These are phyloP conservation scores for Xenentodon cancila DNA, from an alignment of 2,797 vertebrate species.

Conservation along the genomic window DNA sequence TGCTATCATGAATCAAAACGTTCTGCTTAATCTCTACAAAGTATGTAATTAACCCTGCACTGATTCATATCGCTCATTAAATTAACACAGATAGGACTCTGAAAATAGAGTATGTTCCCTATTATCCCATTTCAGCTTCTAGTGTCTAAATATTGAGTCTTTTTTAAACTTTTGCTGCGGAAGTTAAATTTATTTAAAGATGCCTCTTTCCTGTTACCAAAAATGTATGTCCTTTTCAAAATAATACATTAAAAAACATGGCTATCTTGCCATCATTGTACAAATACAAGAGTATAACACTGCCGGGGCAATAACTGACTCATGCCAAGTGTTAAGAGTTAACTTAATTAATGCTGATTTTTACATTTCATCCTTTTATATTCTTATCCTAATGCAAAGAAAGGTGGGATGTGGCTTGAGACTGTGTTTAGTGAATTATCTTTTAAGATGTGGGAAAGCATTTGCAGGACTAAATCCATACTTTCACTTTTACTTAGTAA, in stretches of 20 bases:
- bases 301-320: background rate
- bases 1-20: slow-evolving; percentile 68
- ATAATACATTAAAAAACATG: background rate
- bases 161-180: slow-evolving; percentile 11
- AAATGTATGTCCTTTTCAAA: background rate
- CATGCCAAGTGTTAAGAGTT: background rate
- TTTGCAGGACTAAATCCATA: background rate
- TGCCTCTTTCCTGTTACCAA: too few species aligned
- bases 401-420: too few species aligned
- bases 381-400: slow-evolving; percentile 42
- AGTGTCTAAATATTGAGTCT: slow-evolving; percentile 21
- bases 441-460: background rate
- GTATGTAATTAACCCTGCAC: slow-evolving; percentile 76
- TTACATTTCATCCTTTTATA: slow-evolving; percentile 2
- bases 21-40: slow-evolving; percentile 70
- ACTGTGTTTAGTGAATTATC: background rate
- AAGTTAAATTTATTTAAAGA: background rate
- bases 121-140: slow-evolving; percentile 37
- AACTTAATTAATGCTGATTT: background rate
- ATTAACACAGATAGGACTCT: slow-evolving; percentile 62
- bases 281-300: background rate
- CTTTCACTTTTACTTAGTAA: slow-evolving; percentile 1
- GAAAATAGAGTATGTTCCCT: slow-evolving; percentile 57
- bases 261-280: background rate
- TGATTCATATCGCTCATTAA: slow-evolving; percentile 77